phyloP scores from a whole-genome alignment of 2,888 invertebrate genomes.

The Lasioglossum vierecki region DNA sequence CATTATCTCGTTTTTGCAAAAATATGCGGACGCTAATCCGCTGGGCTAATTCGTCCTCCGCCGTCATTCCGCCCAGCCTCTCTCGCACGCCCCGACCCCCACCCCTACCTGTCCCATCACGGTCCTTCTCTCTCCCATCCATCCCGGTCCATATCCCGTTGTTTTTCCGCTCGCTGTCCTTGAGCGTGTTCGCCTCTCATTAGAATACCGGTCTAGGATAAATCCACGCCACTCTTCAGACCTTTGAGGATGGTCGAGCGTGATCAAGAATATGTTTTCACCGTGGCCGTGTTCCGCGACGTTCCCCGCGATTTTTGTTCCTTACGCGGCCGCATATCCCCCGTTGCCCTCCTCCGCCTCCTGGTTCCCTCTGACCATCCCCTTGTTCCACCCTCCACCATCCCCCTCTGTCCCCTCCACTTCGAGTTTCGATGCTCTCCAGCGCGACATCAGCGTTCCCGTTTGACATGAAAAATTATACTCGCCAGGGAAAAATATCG shows the following conservation, averaged over 20 bases:
- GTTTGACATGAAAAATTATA: slow-evolving; percentile 45
- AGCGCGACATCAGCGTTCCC: slow-evolving; percentile 33
- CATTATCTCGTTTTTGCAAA: slow-evolving; percentile 83
- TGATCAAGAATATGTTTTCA: slow-evolving; percentile 56
- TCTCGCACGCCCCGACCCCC: not conserved
- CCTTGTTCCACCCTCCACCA: not conserved
- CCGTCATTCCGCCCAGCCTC: slow-evolving; percentile 52
- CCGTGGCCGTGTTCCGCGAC: slow-evolving; percentile 15
- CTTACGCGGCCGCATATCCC: not conserved
- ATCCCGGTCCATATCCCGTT: slow-evolving; percentile 44
- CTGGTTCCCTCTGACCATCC: not conserved
- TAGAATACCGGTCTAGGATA: slow-evolving; percentile 70
- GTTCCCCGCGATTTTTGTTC: slow-evolving; percentile 31
- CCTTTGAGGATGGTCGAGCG: slow-evolving; percentile 62
- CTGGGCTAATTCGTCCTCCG: slow-evolving; percentile 77
- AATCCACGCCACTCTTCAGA: slow-evolving; percentile 62
- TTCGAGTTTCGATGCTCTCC: not conserved
- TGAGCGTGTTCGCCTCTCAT: slow-evolving; percentile 65
- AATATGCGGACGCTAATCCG: slow-evolving; percentile 82
- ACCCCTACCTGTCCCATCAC: not conserved
- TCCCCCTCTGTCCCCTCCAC: not conserved
- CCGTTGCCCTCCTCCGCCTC: not conserved
- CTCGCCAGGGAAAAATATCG: slow-evolving; percentile 34
- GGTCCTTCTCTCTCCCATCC: slow-evolving; percentile 33
- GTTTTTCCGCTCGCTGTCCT: slow-evolving; percentile 61